Evolutionary conservation across 2,888 invertebrate species (phyloP).

Genomic region (Hermaeophaga mercurialis): DNA sequence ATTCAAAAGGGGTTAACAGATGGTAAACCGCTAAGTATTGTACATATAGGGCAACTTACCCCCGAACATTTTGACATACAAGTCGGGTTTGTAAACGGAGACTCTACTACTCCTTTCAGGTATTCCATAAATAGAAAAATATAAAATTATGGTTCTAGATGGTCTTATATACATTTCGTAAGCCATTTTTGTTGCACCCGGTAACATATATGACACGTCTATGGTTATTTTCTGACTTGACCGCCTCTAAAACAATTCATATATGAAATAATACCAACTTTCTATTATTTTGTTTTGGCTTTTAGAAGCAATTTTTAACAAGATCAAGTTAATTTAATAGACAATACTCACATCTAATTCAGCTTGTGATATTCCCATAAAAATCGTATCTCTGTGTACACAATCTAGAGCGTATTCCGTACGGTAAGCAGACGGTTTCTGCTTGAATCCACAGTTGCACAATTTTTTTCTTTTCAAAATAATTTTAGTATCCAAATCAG

Average conservation of each 20-base stretch:
- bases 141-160: conserved; percentile 49
- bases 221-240: conserved; percentile 44
- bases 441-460: conserved; percentile 50
- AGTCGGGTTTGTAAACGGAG: conserved; percentile 30
- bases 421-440: conserved; percentile 34
- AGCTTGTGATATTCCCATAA: conserved; percentile 46
- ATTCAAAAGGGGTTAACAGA: no score
- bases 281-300: no score
- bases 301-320: no score
- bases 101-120: conserved; percentile 28
- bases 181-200: conserved; percentile 47
- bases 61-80: conserved; percentile 42
- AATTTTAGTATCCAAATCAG: conserved; percentile 44
- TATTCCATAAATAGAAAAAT: conserved; percentile 45
- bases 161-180: conserved; percentile 53
- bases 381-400: conserved; percentile 50
- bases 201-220: conserved; percentile 47
- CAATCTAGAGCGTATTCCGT: conserved; percentile 50
- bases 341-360: conserved; percentile 47
- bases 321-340: no score
- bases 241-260: conserved; percentile 16
- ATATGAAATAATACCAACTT: no score
- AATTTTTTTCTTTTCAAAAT: conserved; percentile 49
- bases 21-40: no score
- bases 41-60: no score